These are phyloP conservation scores for Melangyna quadrimaculata DNA, from an alignment of 2,888 invertebrate species.

Conservation along the genomic window DNA sequence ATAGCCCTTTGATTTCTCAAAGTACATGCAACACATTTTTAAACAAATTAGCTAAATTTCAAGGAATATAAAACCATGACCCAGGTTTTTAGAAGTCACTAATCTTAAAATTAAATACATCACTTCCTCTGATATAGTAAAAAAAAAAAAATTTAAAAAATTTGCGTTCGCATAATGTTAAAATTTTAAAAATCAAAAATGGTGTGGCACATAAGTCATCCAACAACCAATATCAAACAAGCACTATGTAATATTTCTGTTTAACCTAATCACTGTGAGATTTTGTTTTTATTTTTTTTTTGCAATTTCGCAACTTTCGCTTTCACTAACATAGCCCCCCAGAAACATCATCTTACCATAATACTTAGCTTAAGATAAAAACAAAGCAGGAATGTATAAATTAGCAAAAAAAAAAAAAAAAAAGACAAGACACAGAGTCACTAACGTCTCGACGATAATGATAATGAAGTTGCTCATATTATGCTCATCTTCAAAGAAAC, in stretches of 20 bases:
- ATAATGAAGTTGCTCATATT: constrained; percentile 48
- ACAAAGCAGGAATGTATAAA: constrained; percentile 11
- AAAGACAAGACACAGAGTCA: constrained; percentile 13
- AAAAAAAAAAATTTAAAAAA: not conserved
- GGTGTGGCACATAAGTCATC: not conserved
- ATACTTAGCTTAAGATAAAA: not conserved
- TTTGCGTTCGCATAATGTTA: not conserved
- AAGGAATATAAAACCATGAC: not conserved
- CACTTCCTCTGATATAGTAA: not conserved
- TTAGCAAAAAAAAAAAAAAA: constrained; percentile 1
- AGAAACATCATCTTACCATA: not conserved
- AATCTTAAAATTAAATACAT: not conserved
- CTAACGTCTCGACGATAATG: constrained; percentile 15
- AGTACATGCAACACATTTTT: too few relatives aligned
- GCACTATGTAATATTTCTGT: constrained; percentile 27
- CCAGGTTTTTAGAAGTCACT: not conserved
- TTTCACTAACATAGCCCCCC: constrained; percentile 50
- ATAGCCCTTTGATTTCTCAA: too few relatives aligned
- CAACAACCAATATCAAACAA: constrained; percentile 29
- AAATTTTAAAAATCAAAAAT: not conserved
- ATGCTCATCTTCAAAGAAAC: constrained; percentile 29
- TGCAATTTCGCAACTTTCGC: constrained; percentile 73
- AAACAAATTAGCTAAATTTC: too few relatives aligned
- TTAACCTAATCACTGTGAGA: constrained; percentile 37
- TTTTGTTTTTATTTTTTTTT: constrained; percentile 29